Base-by-base conservation (phyloP, 2,888 invertebrate genomes). In the Lepeophtheirus nordmannii region DNA sequence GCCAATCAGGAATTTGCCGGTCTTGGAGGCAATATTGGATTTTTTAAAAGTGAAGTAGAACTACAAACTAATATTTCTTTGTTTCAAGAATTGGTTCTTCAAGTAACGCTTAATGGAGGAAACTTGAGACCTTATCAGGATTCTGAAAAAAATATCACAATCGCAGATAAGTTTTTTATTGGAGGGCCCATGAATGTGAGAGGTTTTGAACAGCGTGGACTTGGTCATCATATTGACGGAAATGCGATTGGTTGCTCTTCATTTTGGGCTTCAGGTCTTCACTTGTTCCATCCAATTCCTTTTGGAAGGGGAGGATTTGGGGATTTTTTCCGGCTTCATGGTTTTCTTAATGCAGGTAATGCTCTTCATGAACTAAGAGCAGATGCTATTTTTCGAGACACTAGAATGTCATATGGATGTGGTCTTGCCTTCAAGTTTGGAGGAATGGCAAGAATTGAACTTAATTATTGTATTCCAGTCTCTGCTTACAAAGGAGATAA, bases 401-500 rank as follows among this genome's bases (percentile, higher is more conserved):
- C 40, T 46, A 37, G 61, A 23, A 30, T 62, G 17, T 39, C 62
- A 61, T 82, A 82, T 71, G 97, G 98, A 40, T 76, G 84, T 66
- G 96, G 94, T 17, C 75, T 94, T 65, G 89, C 87, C 14, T 79
- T 94, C 73, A 82, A 87, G 69, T 78, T 97, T 67, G 91, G 85
- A 70, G 81, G 87, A 70, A 79, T 85, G 69, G 93, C 92, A n/a
- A 81, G 94, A 67, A 80, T 97, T 66, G 97, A 98, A 80, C 81
- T 98, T 65, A 97, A 96, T 80, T 92, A 96, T 78, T 87, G 89
- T 75, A 77, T 87, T 73, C 96, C 96, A 57, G 72, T 87, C 66
- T 77, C 79, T 60, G 82, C 81, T 69, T 79, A 81, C 70, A 76
- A 79, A 68, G 83, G 80, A 14, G 91, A 92, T 77, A 78, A 76